These are phyloP conservation scores for Ricordea florida DNA, from an alignment of 92 coral and sea anemone species.

Conservation along the genomic window DNA sequence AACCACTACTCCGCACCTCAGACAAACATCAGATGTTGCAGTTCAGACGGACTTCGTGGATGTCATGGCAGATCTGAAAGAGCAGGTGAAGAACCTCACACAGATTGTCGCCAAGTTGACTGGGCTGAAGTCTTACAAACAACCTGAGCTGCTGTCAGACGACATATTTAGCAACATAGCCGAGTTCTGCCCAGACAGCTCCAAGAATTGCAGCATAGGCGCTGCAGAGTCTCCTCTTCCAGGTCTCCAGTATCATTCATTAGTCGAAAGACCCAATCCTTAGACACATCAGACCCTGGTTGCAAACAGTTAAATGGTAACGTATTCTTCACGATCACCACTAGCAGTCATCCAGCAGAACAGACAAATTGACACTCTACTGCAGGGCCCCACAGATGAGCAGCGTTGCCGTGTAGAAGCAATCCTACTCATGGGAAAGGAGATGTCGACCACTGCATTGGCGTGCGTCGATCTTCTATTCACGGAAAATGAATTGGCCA, in stretches of 20 bases:
- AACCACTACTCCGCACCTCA: not conserved
- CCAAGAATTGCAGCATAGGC: too few species aligned
- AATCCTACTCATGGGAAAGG: too few species aligned
- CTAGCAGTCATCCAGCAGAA: not conserved
- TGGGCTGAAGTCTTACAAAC: too few species aligned
- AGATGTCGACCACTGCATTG: too few species aligned
- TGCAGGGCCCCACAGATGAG: not conserved
- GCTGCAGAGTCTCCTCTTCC: too few species aligned
- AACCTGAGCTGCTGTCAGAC: not conserved
- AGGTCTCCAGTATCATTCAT: not conserved
- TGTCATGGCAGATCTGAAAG: too few species aligned
- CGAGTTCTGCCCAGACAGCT: too few species aligned
- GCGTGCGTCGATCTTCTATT: too few species aligned
- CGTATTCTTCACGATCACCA: not conserved
- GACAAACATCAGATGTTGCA: not conserved
- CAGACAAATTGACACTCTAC: not conserved
- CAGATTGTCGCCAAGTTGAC: conserved; percentile 8
- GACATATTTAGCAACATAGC: not conserved
- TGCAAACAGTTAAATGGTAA: not conserved
- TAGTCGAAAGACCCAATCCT: not conserved
- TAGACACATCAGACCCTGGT: not conserved
- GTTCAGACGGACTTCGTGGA: conserved; percentile 4
- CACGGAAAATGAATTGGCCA: too few species aligned
- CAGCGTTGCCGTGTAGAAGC: not conserved
- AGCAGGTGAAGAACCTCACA: not conserved